Base-by-base conservation (phyloP, 2,888 invertebrate species). In the Alsophila aescularia region DNA sequence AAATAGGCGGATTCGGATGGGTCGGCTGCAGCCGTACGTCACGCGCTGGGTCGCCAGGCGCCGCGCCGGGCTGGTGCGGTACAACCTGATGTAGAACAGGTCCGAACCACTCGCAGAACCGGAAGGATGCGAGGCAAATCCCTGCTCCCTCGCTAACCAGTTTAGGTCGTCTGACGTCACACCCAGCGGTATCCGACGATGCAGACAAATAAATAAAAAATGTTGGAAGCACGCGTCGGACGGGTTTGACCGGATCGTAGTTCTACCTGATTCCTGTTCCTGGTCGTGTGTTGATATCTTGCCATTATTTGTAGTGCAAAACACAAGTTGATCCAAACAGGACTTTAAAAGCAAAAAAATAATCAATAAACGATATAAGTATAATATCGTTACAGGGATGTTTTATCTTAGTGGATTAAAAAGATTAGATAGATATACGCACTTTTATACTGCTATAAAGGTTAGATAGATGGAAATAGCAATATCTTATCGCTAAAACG, bases 181-280 rank as follows among this genome's bases (percentile, higher is more conserved):
- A 70, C 86, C 83, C 90, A 90, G 90, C 90, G 90, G 90, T 90
- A 90, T 84, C 86, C 85, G 84, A 88, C 90, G 87, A 79, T 89
- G 87, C 90, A 90, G 86, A 90, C 89, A 88, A 91, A 90, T 90
- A 91, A 91, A 90, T 88, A 90, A 90, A 90, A 91, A 91, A 88
- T 90, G 90, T 88, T 90, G 90, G 88, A 89, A 90, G 90, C 90
- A 90, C 91, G 88, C 90, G 89, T 85, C 77, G 83, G 90, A 91
- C 91, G 87, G 87, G 91, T 91, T 90, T 87, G 85, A 90, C 90
- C 87, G 89, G 90, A 90, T 90, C 87, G 91, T 90, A 90, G 90
- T 85, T 90, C 90, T 88, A 90, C 90, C 89, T 87, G 88, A 90
- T 90, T 90, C 89, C 90, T 89, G 91, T 90, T 91, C 90, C 90